Base-by-base conservation (phyloP, 2,888 invertebrate species). In the Pasiphila rectangulata region DNA sequence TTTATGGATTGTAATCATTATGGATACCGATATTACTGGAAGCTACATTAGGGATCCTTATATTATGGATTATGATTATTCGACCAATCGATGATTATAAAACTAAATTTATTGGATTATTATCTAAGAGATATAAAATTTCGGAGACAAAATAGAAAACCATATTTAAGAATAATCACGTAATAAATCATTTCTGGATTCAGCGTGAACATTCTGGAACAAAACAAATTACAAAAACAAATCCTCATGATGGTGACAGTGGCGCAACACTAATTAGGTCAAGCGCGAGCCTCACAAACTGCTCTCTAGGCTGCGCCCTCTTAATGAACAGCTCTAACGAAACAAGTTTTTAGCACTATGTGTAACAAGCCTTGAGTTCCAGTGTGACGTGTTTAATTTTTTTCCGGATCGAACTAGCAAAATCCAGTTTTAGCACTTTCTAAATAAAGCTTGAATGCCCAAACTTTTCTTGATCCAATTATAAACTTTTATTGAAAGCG, bases 251-350 rank as follows among this genome's bases (percentile, higher is more conserved):
- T 56, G 63, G 71, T 68, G 75, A 76, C 77, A 78, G 69, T 66
- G 59, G 69, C 72, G 68, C 69, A 68, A 63, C 73, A 67, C 71
- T 80, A 80, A 80, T 80, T 80, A 78, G 80, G 80, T 80, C 80
- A 80, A 80, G 80, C 79, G 68, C 72, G 72, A 75, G 67, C 69
- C 67, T 72, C 75, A 67, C 74, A 73, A 78, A 74, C 81, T 73
- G 69, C 69, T 69, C 75, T 73, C 72, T 63, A 69, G 70, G 67
- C 71, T 54, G 66, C 70, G 70, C 71, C 75, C 78, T 73, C 80
- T 77, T 82, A 83, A 83, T 81, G 80, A 83, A 81, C 79, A 75
- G 64, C 70, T 75, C 73, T 75, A 76, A 75, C 74, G 75, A 80
- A 82, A 80, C 82, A 72, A 73, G 69, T 72, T 79, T 78, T 76